These are phyloP conservation scores for Andrena haemorrhoa DNA, from an alignment of 2,888 invertebrate genomes.

Conservation along the genomic window DNA sequence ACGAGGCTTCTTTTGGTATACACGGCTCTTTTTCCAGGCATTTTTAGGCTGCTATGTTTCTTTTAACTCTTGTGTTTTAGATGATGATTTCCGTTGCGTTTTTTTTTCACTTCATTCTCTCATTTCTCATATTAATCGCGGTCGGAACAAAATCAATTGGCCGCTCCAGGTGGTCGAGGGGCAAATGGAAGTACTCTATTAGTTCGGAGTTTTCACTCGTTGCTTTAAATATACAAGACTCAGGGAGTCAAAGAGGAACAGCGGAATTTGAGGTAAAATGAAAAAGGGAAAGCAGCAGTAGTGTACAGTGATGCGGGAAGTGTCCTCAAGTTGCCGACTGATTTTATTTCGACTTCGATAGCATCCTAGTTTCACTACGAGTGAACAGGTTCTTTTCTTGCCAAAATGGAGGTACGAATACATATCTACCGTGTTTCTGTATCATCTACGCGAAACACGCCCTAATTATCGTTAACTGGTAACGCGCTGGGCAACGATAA, in stretches of 20 bases:
- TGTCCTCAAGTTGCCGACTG: background rate
- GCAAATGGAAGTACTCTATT: background rate
- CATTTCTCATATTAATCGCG: no score
- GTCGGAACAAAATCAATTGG: background rate
- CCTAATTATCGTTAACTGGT: slow-evolving; percentile 41
- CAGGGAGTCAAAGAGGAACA: background rate
- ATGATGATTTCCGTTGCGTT: background rate
- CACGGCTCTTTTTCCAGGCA: background rate
- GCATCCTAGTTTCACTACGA: background rate
- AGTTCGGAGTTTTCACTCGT: no score
- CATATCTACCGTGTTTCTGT: slow-evolving; percentile 15
- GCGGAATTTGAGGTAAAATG: background rate
- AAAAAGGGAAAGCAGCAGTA: background rate
- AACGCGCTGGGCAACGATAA: slow-evolving; percentile 57
- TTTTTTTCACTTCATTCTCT: background rate
- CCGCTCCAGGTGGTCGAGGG: background rate
- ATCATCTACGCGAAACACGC: slow-evolving; percentile 41
- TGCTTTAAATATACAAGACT: background rate
- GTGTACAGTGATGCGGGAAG: background rate
- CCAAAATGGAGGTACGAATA: slow-evolving; percentile 44
- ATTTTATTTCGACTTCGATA: background rate
- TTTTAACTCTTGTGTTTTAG: background rate
- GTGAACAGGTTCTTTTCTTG: slow-evolving; percentile 12
- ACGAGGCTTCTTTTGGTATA: background rate
- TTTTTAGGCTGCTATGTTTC: slow-evolving; percentile 2